Base-by-base conservation (phyloP, 2,113 vertebrate genomes). In the Gavia stellata region DNA sequence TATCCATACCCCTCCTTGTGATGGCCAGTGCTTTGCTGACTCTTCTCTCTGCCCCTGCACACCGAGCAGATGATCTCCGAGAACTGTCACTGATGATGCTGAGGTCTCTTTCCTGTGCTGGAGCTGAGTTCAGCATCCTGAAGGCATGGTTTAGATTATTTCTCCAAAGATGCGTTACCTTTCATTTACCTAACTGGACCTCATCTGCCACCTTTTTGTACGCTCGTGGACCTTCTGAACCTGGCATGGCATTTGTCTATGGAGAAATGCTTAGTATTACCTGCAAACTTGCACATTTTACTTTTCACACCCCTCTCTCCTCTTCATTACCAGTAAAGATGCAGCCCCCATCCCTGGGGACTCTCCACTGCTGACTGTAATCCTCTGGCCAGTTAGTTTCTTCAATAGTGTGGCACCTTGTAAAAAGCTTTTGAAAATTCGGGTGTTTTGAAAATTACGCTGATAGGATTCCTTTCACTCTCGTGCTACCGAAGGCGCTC, bases 401-500 rank as follows among this genome's bases (percentile, higher is more conserved):
- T 95, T 94, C 61, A 81, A 17, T 9, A 61, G 8, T 23, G 9
- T 53, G 5, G 26, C 38, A 38, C 24, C 18, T 56, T 19, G 12
- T 73, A 65, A 81, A 71, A 17, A 6, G 25, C 4, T 65, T 95
- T 77, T 66, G 31, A 83, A 80, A 83, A 94, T 79, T 44, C 25
- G 15, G 2, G 4, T 63, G 23, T 40, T 75, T 84, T 28, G 9
- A 56, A 90, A 56, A 49, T 66, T 21, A 34, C 0, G 1, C 16
- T 20, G 28, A 29, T 34, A 65, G 4, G 18, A 45, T 92, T 84
- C 15, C 14, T 89, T 84, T 84, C 31, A 36, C 28, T 9, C 16
- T 50, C 2, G 0, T 47, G 49, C 28, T 56, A 18, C 6, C 5
- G 2, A 4, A 38, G 13, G 2, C 0, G 0, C 4, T 80, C 5